Evolutionary conservation across 2,113 vertebrate genomes (phyloP).

Genomic region (Eublepharis macularius): DNA sequence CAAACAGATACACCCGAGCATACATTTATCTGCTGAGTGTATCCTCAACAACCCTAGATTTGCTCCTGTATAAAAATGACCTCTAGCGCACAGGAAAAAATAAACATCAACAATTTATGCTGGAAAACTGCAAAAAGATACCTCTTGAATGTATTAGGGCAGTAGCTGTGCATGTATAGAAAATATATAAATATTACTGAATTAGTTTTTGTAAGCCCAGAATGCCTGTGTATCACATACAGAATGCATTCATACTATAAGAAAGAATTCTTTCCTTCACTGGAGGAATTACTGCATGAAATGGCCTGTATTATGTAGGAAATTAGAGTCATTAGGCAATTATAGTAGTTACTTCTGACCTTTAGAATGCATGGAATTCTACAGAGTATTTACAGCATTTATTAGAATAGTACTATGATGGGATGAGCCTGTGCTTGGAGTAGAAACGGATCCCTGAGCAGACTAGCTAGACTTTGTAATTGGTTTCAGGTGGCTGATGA

Average conservation of each 20-base stretch:
- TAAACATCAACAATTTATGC: background rate
- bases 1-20: background rate
- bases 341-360: background rate
- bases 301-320: background rate
- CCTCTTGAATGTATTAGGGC: background rate
- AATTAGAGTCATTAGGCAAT: background rate
- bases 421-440: background rate
- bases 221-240: background rate
- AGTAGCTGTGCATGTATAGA: background rate
- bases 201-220: background rate
- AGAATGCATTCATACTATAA: background rate
- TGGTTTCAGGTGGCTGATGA: slow-evolving; percentile 1
- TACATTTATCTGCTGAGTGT: background rate
- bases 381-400: background rate
- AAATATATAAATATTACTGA: background rate
- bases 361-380: background rate
- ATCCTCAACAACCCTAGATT: background rate
- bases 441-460: background rate
- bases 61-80: background rate
- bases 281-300: background rate
- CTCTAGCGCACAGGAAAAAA: no score
- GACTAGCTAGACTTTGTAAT: background rate
- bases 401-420: background rate
- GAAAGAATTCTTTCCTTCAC: background rate
- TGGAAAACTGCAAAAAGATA: background rate